These are phyloP conservation scores for Actinernus sp. DNA, from an alignment of 92 coral and sea anemone species.

Conservation along the genomic window DNA sequence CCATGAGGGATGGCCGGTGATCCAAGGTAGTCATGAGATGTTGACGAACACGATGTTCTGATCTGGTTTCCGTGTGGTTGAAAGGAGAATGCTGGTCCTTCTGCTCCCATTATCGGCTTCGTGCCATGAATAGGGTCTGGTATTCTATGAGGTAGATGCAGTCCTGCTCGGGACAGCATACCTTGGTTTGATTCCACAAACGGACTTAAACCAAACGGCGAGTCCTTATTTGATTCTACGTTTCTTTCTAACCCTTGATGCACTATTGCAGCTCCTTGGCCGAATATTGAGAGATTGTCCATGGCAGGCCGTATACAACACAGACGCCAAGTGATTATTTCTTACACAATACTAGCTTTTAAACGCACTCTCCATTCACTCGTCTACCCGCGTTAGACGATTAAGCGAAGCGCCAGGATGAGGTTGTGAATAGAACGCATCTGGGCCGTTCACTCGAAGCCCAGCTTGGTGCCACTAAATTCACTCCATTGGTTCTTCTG, in stretches of 20 bases:
- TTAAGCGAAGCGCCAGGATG: constrained; percentile 38
- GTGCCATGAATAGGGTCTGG: constrained; percentile 76
- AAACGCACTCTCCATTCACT: constrained; percentile 18
- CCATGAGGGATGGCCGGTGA: constrained; percentile 73
- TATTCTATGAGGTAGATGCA: constrained; percentile 77
- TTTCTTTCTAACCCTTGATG: constrained; percentile 42
- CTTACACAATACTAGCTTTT: constrained; percentile 10
- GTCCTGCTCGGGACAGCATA: constrained; percentile 76
- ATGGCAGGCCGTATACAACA: constrained; percentile 38
- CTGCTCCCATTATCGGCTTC: constrained; percentile 68
- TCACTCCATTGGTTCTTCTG: constrained; percentile 90
- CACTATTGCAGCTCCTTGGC: constrained; percentile 38
- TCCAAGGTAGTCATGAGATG: constrained; percentile 63
- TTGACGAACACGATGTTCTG: constrained; percentile 76
- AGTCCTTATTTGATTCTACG: constrained; percentile 81
- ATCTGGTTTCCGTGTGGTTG: constrained; percentile 71
- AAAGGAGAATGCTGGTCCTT: constrained; percentile 66
- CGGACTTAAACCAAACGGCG: constrained; percentile 68
- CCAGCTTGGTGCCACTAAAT: constrained; percentile 88
- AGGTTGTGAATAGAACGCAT: constrained; percentile 59
- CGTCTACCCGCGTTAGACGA: constrained; percentile 23
- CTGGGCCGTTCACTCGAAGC: constrained; percentile 84
- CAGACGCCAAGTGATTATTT: constrained; percentile 17
- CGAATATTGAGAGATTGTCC: constrained; percentile 59
- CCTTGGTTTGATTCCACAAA: constrained; percentile 75